A percentile compares a stretch with the other conserved stretches of the same genome.
Evolutionary conservation across 2,888 invertebrate genomes (phyloP).

Genomic region (Tridacna gigas): DNA sequence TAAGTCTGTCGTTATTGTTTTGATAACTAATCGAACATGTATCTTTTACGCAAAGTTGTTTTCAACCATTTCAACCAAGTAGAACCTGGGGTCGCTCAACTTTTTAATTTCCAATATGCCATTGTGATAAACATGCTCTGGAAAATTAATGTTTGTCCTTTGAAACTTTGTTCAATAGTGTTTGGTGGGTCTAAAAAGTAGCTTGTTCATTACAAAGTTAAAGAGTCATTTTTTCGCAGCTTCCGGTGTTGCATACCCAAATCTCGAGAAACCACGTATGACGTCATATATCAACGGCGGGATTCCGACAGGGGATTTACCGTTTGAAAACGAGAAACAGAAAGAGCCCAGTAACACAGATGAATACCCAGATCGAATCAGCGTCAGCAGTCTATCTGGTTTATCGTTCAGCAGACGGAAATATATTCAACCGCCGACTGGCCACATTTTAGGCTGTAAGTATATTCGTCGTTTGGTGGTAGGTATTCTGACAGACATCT

Average conservation of each 20-base stretch:
- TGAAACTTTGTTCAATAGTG: neutral
- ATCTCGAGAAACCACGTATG: conserved; percentile 54
- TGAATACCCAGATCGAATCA: conserved; percentile 42
- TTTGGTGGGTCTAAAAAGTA: too few species aligned
- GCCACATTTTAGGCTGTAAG: conserved; percentile 44
- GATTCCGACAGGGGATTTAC: conserved; percentile 42
- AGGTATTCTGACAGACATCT: too few species aligned
- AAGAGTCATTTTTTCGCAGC: conserved; percentile 1
- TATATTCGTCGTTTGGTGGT: neutral
- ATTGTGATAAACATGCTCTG: too few species aligned
- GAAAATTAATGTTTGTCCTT: neutral
- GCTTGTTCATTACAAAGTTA: too few species aligned
- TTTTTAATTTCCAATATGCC: too few species aligned
- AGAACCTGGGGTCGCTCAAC: too few species aligned
- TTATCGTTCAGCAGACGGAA: conserved; percentile 64
- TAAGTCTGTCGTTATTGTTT: too few species aligned
- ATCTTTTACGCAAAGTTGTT: too few species aligned
- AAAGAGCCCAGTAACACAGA: neutral
- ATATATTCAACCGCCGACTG: conserved; percentile 56
- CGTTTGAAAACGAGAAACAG: conserved; percentile 41
- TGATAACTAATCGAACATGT: too few species aligned
- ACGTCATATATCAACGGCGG: conserved; percentile 44
- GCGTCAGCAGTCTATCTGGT: conserved; percentile 66
- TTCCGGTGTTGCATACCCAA: conserved; percentile 53
- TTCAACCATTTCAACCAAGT: too few species aligned